Evolutionary conservation across 1,140 invertebrate genomes (phyloP), one percentile per base, ranked within the genome.

Genomic region (Heliconius eleuchia): DNA sequence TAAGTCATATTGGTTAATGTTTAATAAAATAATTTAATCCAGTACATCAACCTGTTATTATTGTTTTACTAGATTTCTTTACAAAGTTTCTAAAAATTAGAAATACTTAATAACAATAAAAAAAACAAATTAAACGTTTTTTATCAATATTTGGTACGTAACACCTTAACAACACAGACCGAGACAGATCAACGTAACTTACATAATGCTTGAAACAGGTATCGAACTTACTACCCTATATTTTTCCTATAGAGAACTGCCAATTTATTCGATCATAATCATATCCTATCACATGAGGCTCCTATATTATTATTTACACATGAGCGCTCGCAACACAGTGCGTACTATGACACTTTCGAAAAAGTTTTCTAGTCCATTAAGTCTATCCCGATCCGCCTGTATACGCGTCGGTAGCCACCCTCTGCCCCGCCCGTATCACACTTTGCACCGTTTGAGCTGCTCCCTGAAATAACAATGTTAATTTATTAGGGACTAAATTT

Each of bases 371-470:
- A 90, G 90, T 92, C 86, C 86, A 80, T 85, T 74, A 78, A n/a
- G 71, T 85, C 3, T 84, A 85, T 66, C 90, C 94, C n/a, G 93
- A 95, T 1, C 94, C 94, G 52, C 86, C 91, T 2, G 88, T 87
- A 81, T 95, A 95, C 13, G 89, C 90, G 73, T 95, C 92, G 0
- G 90, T 87, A 1, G 94, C 93, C 0, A 87, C 94, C 72, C 88
- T 83, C 84, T 91, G 90, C 3, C 94, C 94, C 9, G 93, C 90
- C 71, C 91, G 84, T 66, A 95, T 92, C 34, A 95, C 94, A 80
- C 86, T 95, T 83, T 95, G 94, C 23, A 95, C 92, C 8, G 94
- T 95, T 80, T 94, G 91, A 16, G 94, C 93, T 73, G 94, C 94
- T 71, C 94, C 94, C 94, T 95, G 92, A n/a, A 92, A 93, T 74